Conservation (phyloP, 2,888 invertebrate genomes). For the Hydrotaea cyrtoneurina region DNA sequence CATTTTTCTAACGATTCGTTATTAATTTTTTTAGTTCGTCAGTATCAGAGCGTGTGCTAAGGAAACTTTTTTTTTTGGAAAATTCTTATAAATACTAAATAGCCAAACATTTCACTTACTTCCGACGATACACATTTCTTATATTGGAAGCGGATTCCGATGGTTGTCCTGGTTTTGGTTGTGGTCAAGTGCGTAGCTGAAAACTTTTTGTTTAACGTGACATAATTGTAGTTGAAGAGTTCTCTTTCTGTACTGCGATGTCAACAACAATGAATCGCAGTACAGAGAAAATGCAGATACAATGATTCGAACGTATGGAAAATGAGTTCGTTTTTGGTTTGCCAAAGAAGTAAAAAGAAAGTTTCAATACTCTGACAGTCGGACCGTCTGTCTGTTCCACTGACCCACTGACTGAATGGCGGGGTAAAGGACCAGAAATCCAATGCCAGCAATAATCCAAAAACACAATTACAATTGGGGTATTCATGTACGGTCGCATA, state of each 20-base stretch:
- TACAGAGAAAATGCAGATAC: not conserved
- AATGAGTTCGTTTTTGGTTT: not conserved
- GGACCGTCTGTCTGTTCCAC: too few species aligned
- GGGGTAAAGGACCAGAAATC: not conserved
- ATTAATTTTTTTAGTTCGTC: not conserved
- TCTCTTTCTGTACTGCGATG: not conserved
- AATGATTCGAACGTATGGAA: not conserved
- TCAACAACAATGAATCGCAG: constrained; percentile 7
- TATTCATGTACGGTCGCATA: too few species aligned
- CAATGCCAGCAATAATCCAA: not conserved
- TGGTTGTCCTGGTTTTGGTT: not conserved
- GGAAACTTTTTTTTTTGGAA: not conserved
- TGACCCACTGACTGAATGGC: not conserved
- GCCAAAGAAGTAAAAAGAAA: not conserved
- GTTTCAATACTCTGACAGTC: constrained; percentile 1
- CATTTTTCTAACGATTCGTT: not conserved
- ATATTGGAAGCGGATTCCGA: not conserved
- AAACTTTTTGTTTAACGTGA: constrained; percentile 18
- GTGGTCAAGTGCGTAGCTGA: not conserved
- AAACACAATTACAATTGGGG: not conserved
- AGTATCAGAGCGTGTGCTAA: not conserved
- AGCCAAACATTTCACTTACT: constrained; percentile 16
- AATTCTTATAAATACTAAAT: not conserved
- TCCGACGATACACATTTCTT: not conserved
- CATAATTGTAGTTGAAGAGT: not conserved